phyloP scores from a whole-genome alignment of 2,113 vertebrate species.

The Macaca mulatta region DNA sequence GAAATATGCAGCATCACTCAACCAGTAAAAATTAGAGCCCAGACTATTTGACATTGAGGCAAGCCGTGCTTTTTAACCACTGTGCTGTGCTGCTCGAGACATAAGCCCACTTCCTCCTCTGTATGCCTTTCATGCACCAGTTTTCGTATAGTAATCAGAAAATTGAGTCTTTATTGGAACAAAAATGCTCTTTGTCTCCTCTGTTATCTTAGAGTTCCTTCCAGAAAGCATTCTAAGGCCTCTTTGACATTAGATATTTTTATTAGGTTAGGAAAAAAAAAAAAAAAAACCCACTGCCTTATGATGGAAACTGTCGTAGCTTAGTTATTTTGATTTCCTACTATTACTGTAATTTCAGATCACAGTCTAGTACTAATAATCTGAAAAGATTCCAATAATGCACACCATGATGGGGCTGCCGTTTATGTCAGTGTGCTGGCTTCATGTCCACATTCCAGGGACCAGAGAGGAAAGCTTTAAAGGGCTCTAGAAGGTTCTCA shows the following conservation, averaged over 20 bases:
- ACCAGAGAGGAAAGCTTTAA: neutral
- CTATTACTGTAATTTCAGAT: neutral
- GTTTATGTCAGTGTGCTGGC: neutral
- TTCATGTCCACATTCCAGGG: accelerated
- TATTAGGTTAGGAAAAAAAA: conserved; percentile 54
- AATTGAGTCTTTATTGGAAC: conserved; percentile 21
- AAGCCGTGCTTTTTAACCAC: neutral
- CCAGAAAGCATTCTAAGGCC: neutral
- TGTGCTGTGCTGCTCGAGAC: neutral
- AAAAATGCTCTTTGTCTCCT: neutral
- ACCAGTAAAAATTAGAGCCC: neutral
- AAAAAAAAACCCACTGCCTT: neutral
- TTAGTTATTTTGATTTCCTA: neutral
- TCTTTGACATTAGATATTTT: conserved; percentile 27
- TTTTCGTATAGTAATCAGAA: conserved; percentile 9
- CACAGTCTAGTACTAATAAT: too few species aligned
- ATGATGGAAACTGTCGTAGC: neutral
- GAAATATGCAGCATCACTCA: neutral
- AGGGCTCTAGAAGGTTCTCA: neutral
- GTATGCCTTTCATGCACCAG: neutral
- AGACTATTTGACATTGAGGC: neutral
- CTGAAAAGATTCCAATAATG: neutral
- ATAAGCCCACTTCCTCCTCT: neutral
- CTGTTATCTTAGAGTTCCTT: neutral
- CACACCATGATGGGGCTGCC: accelerated